These are phyloP conservation scores for Pelusios castaneus DNA, from an alignment of 2,113 vertebrate genomes.

Conservation along the genomic window DNA sequence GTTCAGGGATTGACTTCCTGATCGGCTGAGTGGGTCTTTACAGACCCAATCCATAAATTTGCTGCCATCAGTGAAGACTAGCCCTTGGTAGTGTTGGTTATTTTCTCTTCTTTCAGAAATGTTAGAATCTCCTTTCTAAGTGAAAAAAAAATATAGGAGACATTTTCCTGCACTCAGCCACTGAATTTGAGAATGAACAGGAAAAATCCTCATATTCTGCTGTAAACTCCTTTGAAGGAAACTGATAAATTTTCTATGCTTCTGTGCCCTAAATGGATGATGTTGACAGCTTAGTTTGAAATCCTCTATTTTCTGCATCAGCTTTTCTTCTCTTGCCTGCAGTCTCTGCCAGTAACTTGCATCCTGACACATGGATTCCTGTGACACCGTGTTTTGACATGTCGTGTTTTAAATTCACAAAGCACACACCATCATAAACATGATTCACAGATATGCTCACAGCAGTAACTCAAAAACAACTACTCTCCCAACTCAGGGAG, in stretches of 20 bases:
- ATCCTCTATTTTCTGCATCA: background rate
- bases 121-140: background rate
- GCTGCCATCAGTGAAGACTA: too few species aligned
- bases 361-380: background rate
- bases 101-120: background rate
- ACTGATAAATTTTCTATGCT: slow-evolving; percentile 33
- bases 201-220: background rate
- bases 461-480: background rate
- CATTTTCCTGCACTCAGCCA: background rate
- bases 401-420: background rate
- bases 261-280: background rate
- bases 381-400: background rate
- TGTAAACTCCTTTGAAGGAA: slow-evolving; percentile 7
- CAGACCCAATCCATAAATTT: too few species aligned
- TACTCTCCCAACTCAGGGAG: background rate
- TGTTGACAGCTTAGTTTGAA: background rate
- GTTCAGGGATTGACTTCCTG: too few species aligned
- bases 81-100: background rate
- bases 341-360: background rate
- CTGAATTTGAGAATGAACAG: slow-evolving; percentile 25
- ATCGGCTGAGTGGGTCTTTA: too few species aligned
- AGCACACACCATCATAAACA: background rate
- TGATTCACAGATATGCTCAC: background rate
- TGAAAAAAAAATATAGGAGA: background rate
- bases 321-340: background rate